These are phyloP conservation scores for Chaetops frenatus DNA, from an alignment of 2,113 vertebrate genomes.

Conservation along the genomic window DNA sequence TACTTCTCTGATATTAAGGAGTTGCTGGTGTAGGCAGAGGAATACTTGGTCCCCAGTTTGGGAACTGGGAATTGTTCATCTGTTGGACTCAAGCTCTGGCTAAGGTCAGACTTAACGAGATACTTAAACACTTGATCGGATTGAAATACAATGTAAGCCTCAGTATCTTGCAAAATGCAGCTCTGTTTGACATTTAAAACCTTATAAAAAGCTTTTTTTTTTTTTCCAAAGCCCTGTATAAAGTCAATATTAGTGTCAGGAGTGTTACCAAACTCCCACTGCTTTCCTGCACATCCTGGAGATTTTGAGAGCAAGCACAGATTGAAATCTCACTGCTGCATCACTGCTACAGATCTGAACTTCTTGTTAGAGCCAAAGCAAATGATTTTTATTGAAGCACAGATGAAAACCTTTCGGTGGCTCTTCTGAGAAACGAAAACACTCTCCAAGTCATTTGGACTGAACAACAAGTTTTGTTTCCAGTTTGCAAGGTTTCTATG, in stretches of 20 bases:
- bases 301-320: background rate
- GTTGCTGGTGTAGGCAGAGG: accelerated
- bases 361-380: background rate
- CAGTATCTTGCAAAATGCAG: background rate
- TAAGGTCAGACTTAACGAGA: background rate
- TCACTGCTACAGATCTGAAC: background rate
- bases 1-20: background rate
- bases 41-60: background rate
- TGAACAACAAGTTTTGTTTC: background rate
- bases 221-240: background rate
- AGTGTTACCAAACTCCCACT: background rate
- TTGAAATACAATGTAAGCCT: background rate
- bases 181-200: background rate
- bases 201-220: background rate
- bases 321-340: background rate
- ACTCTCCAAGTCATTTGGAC: background rate
- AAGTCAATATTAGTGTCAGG: background rate
- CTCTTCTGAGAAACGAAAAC: background rate
- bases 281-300: background rate
- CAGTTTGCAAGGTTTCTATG: background rate
- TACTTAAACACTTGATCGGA: background rate
- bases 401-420: background rate
- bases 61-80: background rate
- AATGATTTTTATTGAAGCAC: background rate
- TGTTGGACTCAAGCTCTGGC: background rate